Base-by-base conservation (phyloP, 2,888 invertebrate species). In the Megamerina dolium region DNA sequence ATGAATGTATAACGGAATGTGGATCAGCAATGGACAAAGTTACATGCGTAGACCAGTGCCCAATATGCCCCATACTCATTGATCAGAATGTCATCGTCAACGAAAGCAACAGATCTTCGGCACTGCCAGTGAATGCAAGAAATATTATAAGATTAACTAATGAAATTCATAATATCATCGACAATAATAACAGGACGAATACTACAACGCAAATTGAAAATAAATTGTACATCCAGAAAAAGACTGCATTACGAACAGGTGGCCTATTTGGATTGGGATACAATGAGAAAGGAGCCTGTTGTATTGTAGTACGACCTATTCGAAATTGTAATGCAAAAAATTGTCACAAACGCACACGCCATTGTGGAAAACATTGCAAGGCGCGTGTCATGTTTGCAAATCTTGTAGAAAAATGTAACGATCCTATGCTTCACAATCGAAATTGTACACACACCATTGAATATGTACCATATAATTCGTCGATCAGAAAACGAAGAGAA, bases 251-350 rank as follows among this genome's bases (percentile, higher is more conserved):
- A 1, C 58, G 58, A 19, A 52, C 56, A n/a, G 69, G 69, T 10
- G 70, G 70, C 1, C 56, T 61, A 44, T 70, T 59, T 39, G 69
- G 70, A 0, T 42, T 70, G 3, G 70, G 70, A 3, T 65, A 61
- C 43, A 63, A 49, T 12, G 60, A 68, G 30, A 50, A 52, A 5
- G 69, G 70, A 10, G 53, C 66, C 12, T 70, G 70, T 43, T 70
- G 70, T 43, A 51, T 56, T 42, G 55, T 64, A 29, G 54, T 68
- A 26, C 56, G 58, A 1, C 45, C 55, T 4, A 46, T 48, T 12
- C 51, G 50, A 1, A 56, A 59, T 14, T 63, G 64, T 35, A 53
- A 56, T 17, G 32, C 5, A 3, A 34, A 20, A 4, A 37, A 47
- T 6, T 53, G 50, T 19, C 58, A 51, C 9, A 60, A 59, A 27